phyloP scores from a whole-genome alignment of 2,797 vertebrate species.

The Phalloptychus januarius region DNA sequence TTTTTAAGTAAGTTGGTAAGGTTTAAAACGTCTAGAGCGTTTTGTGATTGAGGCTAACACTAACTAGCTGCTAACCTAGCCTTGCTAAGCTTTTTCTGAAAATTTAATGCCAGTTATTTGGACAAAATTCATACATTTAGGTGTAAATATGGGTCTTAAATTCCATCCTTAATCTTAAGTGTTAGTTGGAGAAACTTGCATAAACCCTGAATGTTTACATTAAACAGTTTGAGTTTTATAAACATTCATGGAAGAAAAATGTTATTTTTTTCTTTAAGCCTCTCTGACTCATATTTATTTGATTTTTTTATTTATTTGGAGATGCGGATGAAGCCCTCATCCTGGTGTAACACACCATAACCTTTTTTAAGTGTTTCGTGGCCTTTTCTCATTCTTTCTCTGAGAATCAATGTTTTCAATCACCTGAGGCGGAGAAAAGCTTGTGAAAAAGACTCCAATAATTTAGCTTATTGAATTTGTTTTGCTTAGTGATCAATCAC shows the following conservation, averaged over 20 bases:
- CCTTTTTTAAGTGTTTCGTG: slow-evolving; percentile 17
- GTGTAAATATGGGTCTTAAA: no score
- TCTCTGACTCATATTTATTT: neutral
- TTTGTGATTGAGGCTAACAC: no score
- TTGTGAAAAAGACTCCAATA: slow-evolving; percentile 31
- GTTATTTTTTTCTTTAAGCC: neutral
- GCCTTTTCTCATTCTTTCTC: slow-evolving; percentile 32
- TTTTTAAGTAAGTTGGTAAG: no score
- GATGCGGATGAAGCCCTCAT: neutral
- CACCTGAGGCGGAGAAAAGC: slow-evolving; percentile 43
- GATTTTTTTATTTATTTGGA: neutral
- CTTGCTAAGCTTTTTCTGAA: no score
- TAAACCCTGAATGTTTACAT: neutral
- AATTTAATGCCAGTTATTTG: no score
- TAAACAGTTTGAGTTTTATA: slow-evolving; percentile 8
- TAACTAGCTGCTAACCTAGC: no score
- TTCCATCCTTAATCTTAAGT: no score
- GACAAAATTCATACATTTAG: no score
- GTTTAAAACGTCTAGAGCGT: no score
- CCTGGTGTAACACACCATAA: neutral
- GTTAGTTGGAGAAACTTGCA: no score
- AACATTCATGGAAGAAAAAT: neutral
- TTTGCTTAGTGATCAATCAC: slow-evolving; percentile 50
- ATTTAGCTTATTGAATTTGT: slow-evolving; percentile 45
- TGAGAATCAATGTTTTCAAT: slow-evolving; percentile 57